Base-by-base conservation (phyloP, 2,888 invertebrate genomes). In the Hesperia comma region DNA sequence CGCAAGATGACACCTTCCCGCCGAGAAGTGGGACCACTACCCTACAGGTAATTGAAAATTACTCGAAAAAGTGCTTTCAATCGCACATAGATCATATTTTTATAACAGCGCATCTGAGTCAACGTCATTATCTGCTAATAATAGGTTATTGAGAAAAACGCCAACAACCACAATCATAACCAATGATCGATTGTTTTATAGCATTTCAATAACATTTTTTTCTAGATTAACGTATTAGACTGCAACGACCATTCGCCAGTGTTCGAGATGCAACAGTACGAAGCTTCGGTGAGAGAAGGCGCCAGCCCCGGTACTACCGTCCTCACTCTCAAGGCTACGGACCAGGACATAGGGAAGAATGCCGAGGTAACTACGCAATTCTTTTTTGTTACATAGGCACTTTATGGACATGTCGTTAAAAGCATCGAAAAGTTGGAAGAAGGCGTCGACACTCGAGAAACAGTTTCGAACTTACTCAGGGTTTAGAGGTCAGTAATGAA, bases 231-330 rank as follows among this genome's bases (percentile, higher is more conserved):
- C 82, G 98, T 99, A 0, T 86, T 97, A 63, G 99, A 99, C 86
- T 96, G 97, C 73, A 99, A 99, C 84, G 99, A 99, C 86, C 98
- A 99, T 81, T 94, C 96, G 19, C 99, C 99, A 0, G 95, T 95
- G 6, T 99, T 99, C 85, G 99, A 99, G 86, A 95, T 97, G 86
- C 95, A 95, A 68, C 96, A 97, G 75, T 99, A 99, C 84, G 97
- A 97, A 76, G 96, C 98, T 0, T 95, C 96, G 14, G 95, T 99
- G 0, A 91, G 97, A 26, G 99, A 99, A 86, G 97, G 97, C 5
- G 97, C 97, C 0, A 96, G 97, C 10, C 95, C 97, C 0, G 98
- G 98, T 0, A 96, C 97, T 0, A 97, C 97, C 0, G 96, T 99
- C 0, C 94, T 98, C 0, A 98, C 98, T 0, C 94, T 99, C 0